Evolutionary conservation across 2,113 vertebrate species (phyloP).

Genomic region (Vanacampus margaritifer): DNA sequence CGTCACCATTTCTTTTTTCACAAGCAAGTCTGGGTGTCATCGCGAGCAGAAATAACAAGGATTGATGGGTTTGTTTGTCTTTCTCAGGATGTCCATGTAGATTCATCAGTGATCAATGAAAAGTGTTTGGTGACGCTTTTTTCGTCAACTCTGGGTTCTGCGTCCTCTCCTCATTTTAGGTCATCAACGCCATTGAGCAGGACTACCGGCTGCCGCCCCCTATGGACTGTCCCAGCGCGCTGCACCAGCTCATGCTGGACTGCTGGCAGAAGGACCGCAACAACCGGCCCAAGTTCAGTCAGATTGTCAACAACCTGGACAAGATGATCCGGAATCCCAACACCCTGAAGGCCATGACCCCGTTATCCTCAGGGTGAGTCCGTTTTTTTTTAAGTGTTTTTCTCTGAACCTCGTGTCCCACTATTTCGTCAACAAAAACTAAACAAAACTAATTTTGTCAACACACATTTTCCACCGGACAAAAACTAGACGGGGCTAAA

Average conservation of each 20-base stretch:
- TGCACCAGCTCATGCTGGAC: conserved; percentile 98
- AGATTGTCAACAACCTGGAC: conserved; percentile 97
- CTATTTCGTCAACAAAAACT: no score
- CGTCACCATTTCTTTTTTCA: conserved; percentile 16
- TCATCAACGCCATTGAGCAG: conserved; percentile 97
- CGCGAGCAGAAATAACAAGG: not conserved
- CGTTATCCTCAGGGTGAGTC: conserved; percentile 88
- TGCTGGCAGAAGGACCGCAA: conserved; percentile 99
- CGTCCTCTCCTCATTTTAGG: conserved; percentile 72
- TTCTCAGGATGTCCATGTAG: no score
- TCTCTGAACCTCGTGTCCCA: no score
- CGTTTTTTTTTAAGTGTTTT: no score
- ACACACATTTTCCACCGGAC: no score
- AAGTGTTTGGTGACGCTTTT: not conserved
- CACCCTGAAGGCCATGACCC: conserved; percentile 95
- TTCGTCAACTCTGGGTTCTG: conserved; percentile 19
- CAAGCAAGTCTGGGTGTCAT: not conserved
- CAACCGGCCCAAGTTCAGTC: conserved; percentile 93
- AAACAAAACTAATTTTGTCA: no score
- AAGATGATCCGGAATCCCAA: conserved; percentile 99
- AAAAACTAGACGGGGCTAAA: no score
- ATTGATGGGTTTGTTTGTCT: no score
- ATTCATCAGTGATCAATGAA: no score
- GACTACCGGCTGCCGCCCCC: conserved; percentile 93
- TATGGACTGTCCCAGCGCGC: conserved; percentile 94